A percentile compares a stretch with the other conserved stretches of the same genome.
These are phyloP conservation scores for Andrena dorsata DNA, from an alignment of 2,888 invertebrate species.

Conservation along the genomic window DNA sequence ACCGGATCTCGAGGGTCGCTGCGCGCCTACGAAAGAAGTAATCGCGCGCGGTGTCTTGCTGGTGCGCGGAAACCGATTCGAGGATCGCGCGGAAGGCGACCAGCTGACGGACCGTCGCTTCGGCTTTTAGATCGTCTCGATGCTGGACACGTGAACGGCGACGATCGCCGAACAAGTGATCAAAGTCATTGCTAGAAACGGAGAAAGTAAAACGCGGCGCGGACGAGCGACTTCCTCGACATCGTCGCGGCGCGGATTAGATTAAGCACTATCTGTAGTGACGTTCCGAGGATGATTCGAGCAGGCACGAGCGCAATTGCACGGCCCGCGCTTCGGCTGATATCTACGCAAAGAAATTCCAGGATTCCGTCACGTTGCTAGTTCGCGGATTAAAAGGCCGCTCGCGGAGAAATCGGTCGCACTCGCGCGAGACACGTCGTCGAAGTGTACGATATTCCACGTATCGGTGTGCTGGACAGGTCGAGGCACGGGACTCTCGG, in stretches of 20 bases:
- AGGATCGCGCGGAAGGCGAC: neutral
- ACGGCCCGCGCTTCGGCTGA: neutral
- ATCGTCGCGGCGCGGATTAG: neutral
- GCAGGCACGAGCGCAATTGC: neutral
- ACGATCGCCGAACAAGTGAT: neutral
- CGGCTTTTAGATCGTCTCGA: constrained; percentile 17
- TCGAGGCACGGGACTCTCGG: constrained; percentile 29
- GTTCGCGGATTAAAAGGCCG: constrained; percentile 50
- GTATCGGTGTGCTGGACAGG: constrained; percentile 13
- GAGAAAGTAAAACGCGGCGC: constrained; percentile 33
- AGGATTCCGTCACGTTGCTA: constrained; percentile 45
- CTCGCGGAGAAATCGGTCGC: constrained; percentile 51
- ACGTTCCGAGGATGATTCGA: constrained; percentile 24
- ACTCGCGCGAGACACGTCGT: constrained; percentile 26
- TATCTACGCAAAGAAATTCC: constrained; percentile 45
- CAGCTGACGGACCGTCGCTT: constrained; percentile 20
- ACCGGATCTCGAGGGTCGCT: neutral
- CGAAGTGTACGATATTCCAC: constrained; percentile 1
- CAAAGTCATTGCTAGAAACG: constrained; percentile 30
- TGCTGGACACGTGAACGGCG: constrained; percentile 11
- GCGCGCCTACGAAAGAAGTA: constrained; percentile 1
- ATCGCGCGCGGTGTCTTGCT: neutral
- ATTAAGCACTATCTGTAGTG: constrained; percentile 26
- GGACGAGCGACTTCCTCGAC: constrained; percentile 18
- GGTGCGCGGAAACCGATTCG: constrained; percentile 8